Evolutionary conservation across 2,888 invertebrate genomes (phyloP).

Genomic region (Actias luna): DNA sequence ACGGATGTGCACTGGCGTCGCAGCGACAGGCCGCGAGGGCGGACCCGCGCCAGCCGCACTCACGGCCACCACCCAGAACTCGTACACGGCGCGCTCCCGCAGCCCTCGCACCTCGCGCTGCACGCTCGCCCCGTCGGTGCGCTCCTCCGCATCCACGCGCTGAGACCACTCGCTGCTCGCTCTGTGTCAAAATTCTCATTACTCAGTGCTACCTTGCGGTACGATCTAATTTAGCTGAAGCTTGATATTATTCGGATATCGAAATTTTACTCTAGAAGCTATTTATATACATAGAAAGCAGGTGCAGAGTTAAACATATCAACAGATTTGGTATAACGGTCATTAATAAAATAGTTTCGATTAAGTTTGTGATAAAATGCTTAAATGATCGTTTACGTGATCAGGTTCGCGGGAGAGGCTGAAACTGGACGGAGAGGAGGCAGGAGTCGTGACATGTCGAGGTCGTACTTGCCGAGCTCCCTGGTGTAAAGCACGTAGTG

Average conservation of each 20-base stretch:
- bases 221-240: background rate
- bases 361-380: too few relatives aligned
- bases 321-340: too few relatives aligned
- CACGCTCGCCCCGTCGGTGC: constrained; percentile 51
- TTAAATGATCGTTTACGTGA: constrained; percentile 23
- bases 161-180: constrained; percentile 64
- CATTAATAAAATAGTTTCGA: constrained; percentile 15
- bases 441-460: background rate
- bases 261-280: background rate
- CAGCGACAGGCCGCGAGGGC: constrained; percentile 81
- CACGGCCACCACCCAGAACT: constrained; percentile 90
- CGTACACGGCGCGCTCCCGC: constrained; percentile 87
- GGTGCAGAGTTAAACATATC: constrained; percentile 24
- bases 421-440: background rate
- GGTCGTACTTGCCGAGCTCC: constrained; percentile 83
- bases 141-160: constrained; percentile 47
- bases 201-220: too few relatives aligned
- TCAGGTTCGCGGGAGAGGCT: constrained; percentile 42
- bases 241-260: background rate
- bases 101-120: constrained; percentile 85
- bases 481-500: constrained; percentile 89
- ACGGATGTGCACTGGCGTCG: constrained; percentile 74
- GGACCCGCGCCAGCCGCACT: constrained; percentile 84
- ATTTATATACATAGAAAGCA: too few relatives aligned
- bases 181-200: constrained; percentile 29